Evolutionary conservation across 2,888 invertebrate genomes (phyloP), one percentile per base, ranked within the genome.

Genomic region (Drosophila heteroneura): DNA sequence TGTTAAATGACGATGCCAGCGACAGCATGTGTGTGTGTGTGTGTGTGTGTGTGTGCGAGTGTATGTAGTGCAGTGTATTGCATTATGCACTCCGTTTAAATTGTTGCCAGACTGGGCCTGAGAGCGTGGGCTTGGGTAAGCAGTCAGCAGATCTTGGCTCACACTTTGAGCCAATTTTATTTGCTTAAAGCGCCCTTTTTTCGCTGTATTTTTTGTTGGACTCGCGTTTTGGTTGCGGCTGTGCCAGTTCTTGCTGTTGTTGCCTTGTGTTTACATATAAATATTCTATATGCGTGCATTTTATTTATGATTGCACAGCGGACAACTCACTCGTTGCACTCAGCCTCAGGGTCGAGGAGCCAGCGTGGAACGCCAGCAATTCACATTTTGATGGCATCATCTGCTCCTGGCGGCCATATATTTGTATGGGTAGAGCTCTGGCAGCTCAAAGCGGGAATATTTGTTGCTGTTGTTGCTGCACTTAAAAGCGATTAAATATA

Each of bases 401-500:
- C 83, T 85, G 83, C 73, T 62, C 37, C 63, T 62, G 67, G 71
- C 67, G 66, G 70, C 72, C 53, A 67, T 74, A 82, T 81, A 81
- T 81, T 79, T 82, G 82, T 82, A 79, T 74, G 79, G 67, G 57
- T 39, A 56, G 65, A 60, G 69, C 30, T 62, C 63, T 53, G 35
- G 28, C 19, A 41, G 60, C 52, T 56, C 65, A 3, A 19, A 41
- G 54, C 32, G 53, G 32, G 53, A 44, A 44, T 41, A 37, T 5
- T 52, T 33, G 52, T 63, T 58, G 51, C 33, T 51, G 57, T 52
- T 35, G 28, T 37, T 51, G 79, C 74, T 73, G 81, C 89, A 80
- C 91, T 90, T 89, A 84, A 84, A 88, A 84, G 78, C 89, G 88
- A 88, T 88, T 90, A 88, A 89, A 89, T 89, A 89, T 88, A 90